A percentile compares a stretch with the other conserved stretches of the same genome.
phyloP scores from a whole-genome alignment of 37 sponge, comb jelly and placozoan genomes.

The Mnemiopsis leidyi region DNA sequence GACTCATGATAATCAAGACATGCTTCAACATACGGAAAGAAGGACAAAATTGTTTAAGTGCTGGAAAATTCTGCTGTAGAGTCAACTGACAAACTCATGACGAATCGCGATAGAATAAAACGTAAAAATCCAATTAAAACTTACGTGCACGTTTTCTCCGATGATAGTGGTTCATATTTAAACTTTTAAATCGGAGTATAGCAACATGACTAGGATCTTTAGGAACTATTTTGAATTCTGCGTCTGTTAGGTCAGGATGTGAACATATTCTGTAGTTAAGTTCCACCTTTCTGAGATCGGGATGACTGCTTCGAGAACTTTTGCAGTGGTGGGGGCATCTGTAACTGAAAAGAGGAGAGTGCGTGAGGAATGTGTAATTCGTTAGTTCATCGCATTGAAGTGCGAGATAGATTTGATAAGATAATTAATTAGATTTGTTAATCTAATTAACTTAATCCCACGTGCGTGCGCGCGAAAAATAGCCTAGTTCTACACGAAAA shows the following conservation, averaged over 20 bases:
- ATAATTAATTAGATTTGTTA: no score
- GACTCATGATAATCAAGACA: no score
- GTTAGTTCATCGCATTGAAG: no score
- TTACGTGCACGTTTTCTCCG: constrained; percentile 6
- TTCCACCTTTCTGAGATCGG: constrained; percentile 6
- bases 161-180: background rate
- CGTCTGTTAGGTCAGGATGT: background rate
- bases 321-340: background rate
- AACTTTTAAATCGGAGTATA: background rate
- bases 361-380: no score
- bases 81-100: no score
- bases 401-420: no score
- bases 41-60: no score
- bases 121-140: no score
- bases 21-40: no score
- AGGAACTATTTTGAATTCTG: background rate
- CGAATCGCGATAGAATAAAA: no score
- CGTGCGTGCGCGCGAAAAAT: background rate
- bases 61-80: no score
- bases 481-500: background rate
- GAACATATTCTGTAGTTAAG: constrained; percentile 41
- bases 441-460: background rate
- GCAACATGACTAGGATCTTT: background rate
- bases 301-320: background rate
- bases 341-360: no score